Conservation (phyloP, 2,113 vertebrate genomes). For the Potamarius usumacintae region DNA sequence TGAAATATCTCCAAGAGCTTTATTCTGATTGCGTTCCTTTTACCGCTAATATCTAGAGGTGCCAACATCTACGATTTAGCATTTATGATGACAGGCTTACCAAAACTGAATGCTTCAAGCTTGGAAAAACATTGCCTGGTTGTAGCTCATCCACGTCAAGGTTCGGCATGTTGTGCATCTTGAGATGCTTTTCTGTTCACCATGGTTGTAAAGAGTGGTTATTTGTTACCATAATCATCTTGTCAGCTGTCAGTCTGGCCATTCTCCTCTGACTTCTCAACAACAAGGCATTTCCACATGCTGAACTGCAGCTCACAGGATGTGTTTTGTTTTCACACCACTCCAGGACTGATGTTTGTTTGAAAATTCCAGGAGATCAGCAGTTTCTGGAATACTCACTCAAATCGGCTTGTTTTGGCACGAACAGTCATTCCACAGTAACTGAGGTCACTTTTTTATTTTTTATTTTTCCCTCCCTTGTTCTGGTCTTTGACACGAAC, state of each 20-base stretch:
- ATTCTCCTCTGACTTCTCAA: background rate
- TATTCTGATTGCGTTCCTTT: background rate
- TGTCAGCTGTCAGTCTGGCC: background rate
- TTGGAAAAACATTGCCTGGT: background rate
- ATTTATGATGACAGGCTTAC: background rate
- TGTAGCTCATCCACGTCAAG: background rate
- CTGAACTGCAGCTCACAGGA: background rate
- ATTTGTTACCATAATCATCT: background rate
- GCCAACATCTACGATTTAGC: background rate
- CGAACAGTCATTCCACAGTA: background rate
- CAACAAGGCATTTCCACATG: background rate
- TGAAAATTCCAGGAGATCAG: background rate
- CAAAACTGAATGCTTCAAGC: background rate
- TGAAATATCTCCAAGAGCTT: conserved; percentile 1
- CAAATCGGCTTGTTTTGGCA: background rate
- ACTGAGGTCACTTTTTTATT: background rate
- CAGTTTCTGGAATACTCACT: background rate
- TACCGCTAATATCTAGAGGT: background rate
- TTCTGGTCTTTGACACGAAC: background rate
- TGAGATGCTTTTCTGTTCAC: background rate
- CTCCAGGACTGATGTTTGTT: background rate
- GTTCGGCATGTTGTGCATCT: background rate
- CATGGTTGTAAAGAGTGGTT: background rate
- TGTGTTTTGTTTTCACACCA: background rate
- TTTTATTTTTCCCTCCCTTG: no score